Conservation (phyloP, 2,113 vertebrate species). For the Sula dactylatra region DNA sequence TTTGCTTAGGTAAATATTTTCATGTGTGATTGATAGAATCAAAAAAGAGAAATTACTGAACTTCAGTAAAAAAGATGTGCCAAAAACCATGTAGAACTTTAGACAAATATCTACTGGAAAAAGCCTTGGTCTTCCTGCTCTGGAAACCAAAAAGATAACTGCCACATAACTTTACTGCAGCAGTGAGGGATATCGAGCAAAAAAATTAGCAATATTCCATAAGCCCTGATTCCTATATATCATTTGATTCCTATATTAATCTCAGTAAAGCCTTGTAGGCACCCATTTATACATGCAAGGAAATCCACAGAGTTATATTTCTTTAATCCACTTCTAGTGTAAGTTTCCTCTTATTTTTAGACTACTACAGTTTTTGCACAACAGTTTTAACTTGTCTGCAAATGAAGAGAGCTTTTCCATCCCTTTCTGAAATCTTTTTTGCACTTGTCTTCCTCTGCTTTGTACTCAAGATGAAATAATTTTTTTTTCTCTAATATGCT, state of each 20-base stretch:
- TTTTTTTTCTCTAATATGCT: not conserved
- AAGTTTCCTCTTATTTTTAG: not conserved
- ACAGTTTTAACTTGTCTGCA: not conserved
- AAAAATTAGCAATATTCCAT: not conserved
- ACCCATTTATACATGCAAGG: not conserved
- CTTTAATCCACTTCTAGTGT: not conserved
- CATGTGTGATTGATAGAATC: not conserved
- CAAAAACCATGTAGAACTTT: not conserved
- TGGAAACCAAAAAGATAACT: not conserved
- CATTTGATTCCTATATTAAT: not conserved
- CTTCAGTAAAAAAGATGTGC: not conserved
- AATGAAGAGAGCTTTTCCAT: not conserved
- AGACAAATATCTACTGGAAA: not conserved
- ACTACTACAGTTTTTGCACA: not conserved
- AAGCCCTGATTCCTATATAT: not conserved
- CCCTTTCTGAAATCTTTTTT: not conserved
- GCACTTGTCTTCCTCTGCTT: not conserved
- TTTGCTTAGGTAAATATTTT: not conserved
- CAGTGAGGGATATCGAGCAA: not conserved
- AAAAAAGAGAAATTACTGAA: not conserved
- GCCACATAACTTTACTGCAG: not conserved
- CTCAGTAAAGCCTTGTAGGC: not conserved
- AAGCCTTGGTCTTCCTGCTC: accelerated
- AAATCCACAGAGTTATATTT: not conserved
- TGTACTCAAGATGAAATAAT: not conserved